These are phyloP conservation scores for Amphiprion clarkii DNA, from an alignment of 2,797 vertebrate genomes.

Conservation along the genomic window DNA sequence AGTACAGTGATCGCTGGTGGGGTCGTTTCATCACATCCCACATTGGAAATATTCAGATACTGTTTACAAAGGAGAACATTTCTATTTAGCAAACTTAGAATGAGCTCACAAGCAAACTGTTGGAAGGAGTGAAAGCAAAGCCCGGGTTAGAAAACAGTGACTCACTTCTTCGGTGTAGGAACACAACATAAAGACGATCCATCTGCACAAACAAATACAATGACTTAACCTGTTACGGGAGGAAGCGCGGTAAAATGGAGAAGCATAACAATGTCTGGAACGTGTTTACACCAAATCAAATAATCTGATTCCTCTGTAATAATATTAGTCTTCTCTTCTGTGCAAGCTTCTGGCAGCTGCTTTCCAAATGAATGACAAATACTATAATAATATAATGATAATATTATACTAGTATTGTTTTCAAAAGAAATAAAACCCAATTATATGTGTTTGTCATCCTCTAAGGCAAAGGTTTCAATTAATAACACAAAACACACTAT, in stretches of 20 bases:
- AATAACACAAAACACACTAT: no score
- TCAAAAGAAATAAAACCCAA: background rate
- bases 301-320: constrained; percentile 46
- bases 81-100: constrained; percentile 28
- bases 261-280: constrained; percentile 63
- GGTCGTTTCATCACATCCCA: constrained; percentile 46
- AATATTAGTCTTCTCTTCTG: constrained; percentile 30
- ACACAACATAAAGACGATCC: constrained; percentile 38
- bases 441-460: background rate
- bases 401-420: background rate
- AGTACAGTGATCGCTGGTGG: constrained; percentile 40
- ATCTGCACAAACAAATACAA: constrained; percentile 46
- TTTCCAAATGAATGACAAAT: background rate
- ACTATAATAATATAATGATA: no score
- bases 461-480: no score
- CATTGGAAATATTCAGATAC: constrained; percentile 47
- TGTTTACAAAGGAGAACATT: constrained; percentile 50
- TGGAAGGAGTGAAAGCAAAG: constrained; percentile 41
- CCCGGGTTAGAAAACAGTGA: constrained; percentile 29
- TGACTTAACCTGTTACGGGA: constrained; percentile 50
- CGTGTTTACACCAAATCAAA: constrained; percentile 65
- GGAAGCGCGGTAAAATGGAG: constrained; percentile 35
- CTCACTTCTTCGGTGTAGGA: constrained; percentile 38
- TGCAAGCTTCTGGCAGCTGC: background rate
- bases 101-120: constrained; percentile 38